Conservation (phyloP, 2,888 invertebrate genomes). For the Notocelia uddmanniana region DNA sequence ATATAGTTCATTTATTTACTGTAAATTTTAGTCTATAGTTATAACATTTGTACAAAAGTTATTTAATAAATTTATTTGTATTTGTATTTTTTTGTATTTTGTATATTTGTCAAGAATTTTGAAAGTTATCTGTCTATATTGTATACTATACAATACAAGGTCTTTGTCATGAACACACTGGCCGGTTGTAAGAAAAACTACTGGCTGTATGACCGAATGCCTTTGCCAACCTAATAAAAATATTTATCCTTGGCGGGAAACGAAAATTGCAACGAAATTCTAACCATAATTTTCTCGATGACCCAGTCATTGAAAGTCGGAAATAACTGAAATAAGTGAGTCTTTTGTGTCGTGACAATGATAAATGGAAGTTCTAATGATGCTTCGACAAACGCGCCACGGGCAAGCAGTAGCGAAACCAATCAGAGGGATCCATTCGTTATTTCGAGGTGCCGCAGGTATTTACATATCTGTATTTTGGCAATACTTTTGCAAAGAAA, state of each 20-base stretch:
- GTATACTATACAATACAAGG: no score
- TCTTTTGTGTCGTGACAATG: constrained; percentile 38
- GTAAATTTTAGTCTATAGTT: no score
- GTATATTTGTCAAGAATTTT: no score
- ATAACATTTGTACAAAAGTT: no score
- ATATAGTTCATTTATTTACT: no score
- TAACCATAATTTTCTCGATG: constrained; percentile 21
- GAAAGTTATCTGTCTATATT: no score
- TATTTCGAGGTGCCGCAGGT: constrained; percentile 44
- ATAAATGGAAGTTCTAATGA: constrained; percentile 40
- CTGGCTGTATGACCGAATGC: constrained; percentile 11
- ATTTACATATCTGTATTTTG: background rate
- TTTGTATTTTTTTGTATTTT: no score
- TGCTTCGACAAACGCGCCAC: constrained; percentile 36
- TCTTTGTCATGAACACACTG: background rate
- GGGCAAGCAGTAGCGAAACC: constrained; percentile 29
- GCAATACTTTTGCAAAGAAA: background rate
- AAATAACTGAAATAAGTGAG: constrained; percentile 68
- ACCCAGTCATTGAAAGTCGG: constrained; percentile 63
- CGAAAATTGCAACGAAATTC: constrained; percentile 16
- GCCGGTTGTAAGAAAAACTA: constrained; percentile 10
- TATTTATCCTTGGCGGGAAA: constrained; percentile 31
- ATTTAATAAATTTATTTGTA: no score
- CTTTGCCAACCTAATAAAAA: background rate
- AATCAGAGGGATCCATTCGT: constrained; percentile 41